Conservation (phyloP, 2,113 vertebrate genomes). For the Astur gentilis region DNA sequence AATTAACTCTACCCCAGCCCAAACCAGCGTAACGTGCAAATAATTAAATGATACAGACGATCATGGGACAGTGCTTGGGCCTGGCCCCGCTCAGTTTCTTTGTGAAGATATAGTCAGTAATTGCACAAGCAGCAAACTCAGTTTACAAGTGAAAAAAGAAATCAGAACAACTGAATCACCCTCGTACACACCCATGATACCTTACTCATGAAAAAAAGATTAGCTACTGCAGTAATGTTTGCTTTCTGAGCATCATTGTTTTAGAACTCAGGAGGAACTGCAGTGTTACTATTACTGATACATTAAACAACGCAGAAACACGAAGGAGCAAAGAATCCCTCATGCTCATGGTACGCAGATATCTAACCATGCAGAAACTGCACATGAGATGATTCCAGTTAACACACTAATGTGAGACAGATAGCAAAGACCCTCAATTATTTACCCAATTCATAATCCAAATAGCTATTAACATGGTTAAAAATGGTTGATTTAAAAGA, state of each 20-base stretch:
- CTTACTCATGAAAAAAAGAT: not conserved
- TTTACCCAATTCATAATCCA: not conserved
- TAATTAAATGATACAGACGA: not conserved
- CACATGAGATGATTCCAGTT: not conserved
- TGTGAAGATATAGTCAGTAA: not conserved
- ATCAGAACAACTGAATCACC: not conserved
- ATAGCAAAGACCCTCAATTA: not conserved
- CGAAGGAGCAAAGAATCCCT: not conserved
- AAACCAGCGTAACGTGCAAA: not conserved
- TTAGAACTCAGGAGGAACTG: not conserved
- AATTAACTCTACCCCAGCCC: too few species aligned
- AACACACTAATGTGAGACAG: not conserved
- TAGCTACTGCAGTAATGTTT: not conserved
- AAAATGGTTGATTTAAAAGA: not conserved
- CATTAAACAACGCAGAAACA: not conserved
- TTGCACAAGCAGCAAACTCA: not conserved
- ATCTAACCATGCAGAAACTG: not conserved
- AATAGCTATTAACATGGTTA: not conserved
- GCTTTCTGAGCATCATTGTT: not conserved
- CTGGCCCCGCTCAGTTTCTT: not conserved
- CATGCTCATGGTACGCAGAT: not conserved
- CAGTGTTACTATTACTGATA: not conserved
- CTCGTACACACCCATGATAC: not conserved
- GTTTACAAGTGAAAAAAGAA: not conserved
- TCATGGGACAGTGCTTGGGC: not conserved